These are phyloP conservation scores for Papilio polyxenes DNA, from an alignment of 1,140 invertebrate genomes.

Conservation along the genomic window DNA sequence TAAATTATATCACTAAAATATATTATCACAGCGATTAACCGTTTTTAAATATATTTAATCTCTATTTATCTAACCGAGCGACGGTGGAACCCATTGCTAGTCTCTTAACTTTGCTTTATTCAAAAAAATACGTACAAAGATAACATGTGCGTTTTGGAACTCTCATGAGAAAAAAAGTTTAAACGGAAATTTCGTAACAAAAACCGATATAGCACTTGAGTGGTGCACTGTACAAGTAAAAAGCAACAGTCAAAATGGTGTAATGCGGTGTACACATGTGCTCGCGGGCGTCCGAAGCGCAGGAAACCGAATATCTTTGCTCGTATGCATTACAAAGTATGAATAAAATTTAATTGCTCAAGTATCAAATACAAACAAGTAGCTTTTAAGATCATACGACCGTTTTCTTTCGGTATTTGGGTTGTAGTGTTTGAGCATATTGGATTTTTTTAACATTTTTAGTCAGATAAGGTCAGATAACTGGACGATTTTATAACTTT, in stretches of 20 bases:
- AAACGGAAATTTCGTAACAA: not conserved
- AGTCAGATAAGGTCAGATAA: not conserved
- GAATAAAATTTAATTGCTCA: constrained; percentile 49
- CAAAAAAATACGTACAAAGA: no score
- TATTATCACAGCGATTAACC: no score
- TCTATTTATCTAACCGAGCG: no score
- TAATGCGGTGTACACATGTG: constrained; percentile 53
- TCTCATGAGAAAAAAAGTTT: no score
- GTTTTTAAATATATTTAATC: no score
- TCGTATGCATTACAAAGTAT: constrained; percentile 39
- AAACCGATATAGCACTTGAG: not conserved
- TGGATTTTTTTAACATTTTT: not conserved
- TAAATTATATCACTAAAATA: not conserved
- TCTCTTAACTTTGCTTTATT: no score
- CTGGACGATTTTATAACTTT: not conserved
- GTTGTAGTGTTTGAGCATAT: not conserved
- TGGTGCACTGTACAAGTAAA: constrained; percentile 40
- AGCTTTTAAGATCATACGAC: not conserved
- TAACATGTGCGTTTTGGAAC: no score
- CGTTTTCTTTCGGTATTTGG: constrained; percentile 7
- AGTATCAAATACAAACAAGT: constrained; percentile 30
- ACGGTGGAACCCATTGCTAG: no score
- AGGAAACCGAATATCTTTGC: constrained; percentile 44
- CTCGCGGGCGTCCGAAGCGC: constrained; percentile 43
- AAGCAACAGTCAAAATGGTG: constrained; percentile 45